These are phyloP conservation scores for Drosophila yooni DNA, from an alignment of 2,888 invertebrate species.

Conservation along the genomic window DNA sequence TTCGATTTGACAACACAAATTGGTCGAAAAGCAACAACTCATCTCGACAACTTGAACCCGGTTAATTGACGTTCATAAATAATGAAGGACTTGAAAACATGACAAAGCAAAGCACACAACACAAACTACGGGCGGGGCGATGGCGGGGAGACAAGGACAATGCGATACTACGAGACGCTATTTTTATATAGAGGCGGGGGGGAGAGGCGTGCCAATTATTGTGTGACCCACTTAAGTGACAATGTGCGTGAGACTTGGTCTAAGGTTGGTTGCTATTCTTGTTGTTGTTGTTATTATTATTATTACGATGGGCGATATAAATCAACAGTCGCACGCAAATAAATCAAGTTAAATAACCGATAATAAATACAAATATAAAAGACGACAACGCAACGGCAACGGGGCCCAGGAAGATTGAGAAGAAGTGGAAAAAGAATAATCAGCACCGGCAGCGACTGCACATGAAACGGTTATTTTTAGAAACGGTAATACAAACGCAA, in stretches of 20 bases:
- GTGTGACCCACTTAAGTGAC: slow-evolving; percentile 73
- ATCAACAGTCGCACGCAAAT: slow-evolving; percentile 79
- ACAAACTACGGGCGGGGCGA: background rate
- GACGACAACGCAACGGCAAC: slow-evolving; percentile 17
- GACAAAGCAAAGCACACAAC: background rate
- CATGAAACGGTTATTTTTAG: slow-evolving; percentile 74
- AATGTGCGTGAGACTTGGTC: slow-evolving; percentile 68
- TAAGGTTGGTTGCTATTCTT: slow-evolving; percentile 31
- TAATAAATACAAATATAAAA: slow-evolving; percentile 69
- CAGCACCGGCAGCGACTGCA: slow-evolving; percentile 48
- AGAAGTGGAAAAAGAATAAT: slow-evolving; percentile 1
- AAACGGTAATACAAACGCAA: slow-evolving; percentile 55
- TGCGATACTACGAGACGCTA: slow-evolving; percentile 11
- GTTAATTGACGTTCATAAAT: slow-evolving; percentile 4
- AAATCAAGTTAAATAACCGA: slow-evolving; percentile 79
- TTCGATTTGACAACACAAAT: background rate
- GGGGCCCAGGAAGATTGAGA: background rate
- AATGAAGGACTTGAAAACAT: background rate
- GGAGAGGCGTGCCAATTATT: slow-evolving; percentile 64
- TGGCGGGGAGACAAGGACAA: slow-evolving; percentile 22
- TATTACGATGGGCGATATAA: slow-evolving; percentile 62
- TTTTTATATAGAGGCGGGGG: background rate
- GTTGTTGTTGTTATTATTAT: slow-evolving; percentile 29
- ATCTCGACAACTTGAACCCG: background rate
- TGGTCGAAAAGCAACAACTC: background rate